Base-by-base conservation (phyloP, 2,797 vertebrate species). In the Tangara arthus region DNA sequence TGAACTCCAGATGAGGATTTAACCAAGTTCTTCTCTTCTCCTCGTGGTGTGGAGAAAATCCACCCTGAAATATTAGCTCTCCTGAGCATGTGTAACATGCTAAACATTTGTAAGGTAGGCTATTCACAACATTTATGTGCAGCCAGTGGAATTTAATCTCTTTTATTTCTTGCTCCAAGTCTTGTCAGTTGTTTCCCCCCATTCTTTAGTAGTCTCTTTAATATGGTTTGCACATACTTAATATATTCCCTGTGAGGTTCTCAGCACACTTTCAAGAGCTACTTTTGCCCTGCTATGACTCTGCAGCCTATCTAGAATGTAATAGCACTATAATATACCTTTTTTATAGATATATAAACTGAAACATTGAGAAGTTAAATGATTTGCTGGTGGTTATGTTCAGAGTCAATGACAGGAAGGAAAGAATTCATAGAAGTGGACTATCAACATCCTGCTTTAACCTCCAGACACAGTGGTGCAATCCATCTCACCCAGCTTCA, bases 71-170 rank as follows among this genome's bases (percentile, higher is more conserved):
- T 95, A 94, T 57, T 92, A 88, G 87, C 88, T 91, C 87, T 96
- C 79, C 34, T 63, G 70, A 96, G 78, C 82, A 90, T 18, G 64
- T 89, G 85, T 83, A 93, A 96, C 94, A 73, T 76, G 94, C 86
- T 94, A 94, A 96, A 93, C 87, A 66, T 93, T 93, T 93, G 93
- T 88, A 82, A 89, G 82, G 65, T 70, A 89, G 83, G 75, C 90
- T 82, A 70, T 93, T 96, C 94, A 84, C 87, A 89, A 75, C 30
- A 20, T 91, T 96, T 95, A 89, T 90, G 72, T 73, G 66, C 87
- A 86, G 90, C 7, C 4, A 95, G 90, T 96, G 94, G 89, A 96
- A 96, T 95, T 96, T 96, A 95, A 96, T 97, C 93, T 95, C 91
- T 70, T 92, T 94, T 96, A 96, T 94, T 94, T 80, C 82, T 93